Evolutionary conservation across 2,113 vertebrate species (phyloP).

Genomic region (Scartelaos histophorus): DNA sequence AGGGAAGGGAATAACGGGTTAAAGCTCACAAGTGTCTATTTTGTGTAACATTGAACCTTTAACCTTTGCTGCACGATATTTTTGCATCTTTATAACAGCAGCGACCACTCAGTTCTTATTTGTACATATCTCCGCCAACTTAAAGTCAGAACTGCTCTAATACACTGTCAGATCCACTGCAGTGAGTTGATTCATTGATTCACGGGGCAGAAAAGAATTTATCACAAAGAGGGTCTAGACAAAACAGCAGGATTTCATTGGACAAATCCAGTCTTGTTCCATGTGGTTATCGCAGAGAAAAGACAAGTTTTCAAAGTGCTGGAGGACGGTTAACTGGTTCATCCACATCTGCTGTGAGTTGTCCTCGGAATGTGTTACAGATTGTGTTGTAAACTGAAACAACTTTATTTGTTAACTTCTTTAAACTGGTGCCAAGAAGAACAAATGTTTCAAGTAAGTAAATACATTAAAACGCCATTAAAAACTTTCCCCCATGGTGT

Average conservation of each 20-base stretch:
- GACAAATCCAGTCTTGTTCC: background rate
- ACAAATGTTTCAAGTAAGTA: background rate
- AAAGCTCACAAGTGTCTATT: too few relatives aligned
- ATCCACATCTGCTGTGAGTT: constrained; percentile 2
- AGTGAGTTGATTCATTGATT: background rate
- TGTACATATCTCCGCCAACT: background rate
- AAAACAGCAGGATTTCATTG: background rate
- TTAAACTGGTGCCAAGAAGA: background rate
- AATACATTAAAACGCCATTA: background rate
- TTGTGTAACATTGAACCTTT: background rate
- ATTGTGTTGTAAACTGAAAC: background rate
- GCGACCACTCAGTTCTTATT: background rate
- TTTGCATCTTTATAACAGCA: background rate
- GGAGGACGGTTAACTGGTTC: background rate
- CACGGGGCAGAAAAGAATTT: background rate
- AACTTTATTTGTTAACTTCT: background rate
- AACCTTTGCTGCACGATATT: background rate
- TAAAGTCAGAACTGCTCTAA: background rate
- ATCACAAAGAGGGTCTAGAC: background rate
- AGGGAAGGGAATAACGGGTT: too few relatives aligned
- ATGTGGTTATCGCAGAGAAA: background rate
- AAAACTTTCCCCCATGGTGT: background rate
- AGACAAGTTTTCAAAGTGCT: background rate
- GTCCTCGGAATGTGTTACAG: background rate
- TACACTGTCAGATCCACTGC: background rate